Base-by-base conservation (phyloP, 2,888 invertebrate species). In the Gandaritis pyraliata region DNA sequence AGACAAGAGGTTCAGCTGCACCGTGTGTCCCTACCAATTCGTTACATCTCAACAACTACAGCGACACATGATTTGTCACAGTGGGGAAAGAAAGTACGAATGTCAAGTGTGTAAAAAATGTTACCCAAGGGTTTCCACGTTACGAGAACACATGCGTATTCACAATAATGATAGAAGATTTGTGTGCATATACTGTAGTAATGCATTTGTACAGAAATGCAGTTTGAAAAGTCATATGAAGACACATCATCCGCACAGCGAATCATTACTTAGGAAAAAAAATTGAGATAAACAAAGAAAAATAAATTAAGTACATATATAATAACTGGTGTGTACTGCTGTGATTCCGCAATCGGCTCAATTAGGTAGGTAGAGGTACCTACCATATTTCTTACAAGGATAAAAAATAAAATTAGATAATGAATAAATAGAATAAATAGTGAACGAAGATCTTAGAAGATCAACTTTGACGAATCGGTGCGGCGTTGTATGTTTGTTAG, bases 111-210 rank as follows among this genome's bases (percentile, higher is more conserved):
- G 69, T 45, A 54, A 61, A 29, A 70, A 70, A 47, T 53, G 58
- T 0, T 91, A 87, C 52, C 81, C 85, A 0, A 75, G 90, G 16
- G 67, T 72, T 1, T 83, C 85, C 61, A 86, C 90, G 0, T 68
- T 90, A 10, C 81, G 75, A 29, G 85, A 88, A 59, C 90, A 90
- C 56, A 85, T 87, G 86, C 76, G 86, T 0, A 88, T 88, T 64
- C 90, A 90, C 63, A 86, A 85, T 61, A 86, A 90, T 55, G 89
- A 91, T 69, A 88, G 82, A 43, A 70, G 88, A 61, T 93, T 92
- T 49, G 85, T 85, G 0, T 93, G 94, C 67, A 81, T 82, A 15
- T 80, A 74, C 65, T 91, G 91, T 65, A 82, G 81, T 65, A 83
- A 81, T 53, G 82, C 86, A 0, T 91, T 85, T 68, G 86, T 89